Percentiles rank a stretch among this genome's conserved stretches.
These are phyloP conservation scores for Enteromius radiatus DNA, from an alignment of 2,797 vertebrate species.

Conservation along the genomic window DNA sequence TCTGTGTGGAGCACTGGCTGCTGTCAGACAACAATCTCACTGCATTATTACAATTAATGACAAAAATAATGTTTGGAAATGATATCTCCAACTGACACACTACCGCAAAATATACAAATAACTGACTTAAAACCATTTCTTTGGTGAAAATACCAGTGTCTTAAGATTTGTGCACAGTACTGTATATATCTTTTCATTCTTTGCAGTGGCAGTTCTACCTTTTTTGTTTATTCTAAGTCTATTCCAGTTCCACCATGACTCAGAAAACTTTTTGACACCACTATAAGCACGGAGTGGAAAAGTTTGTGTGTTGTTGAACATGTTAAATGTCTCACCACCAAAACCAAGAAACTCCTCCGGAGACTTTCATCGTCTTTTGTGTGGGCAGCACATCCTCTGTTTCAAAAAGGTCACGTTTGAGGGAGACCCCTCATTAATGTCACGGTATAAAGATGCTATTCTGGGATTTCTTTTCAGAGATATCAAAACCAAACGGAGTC, in stretches of 20 bases:
- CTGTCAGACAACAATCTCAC: no score
- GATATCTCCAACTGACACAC: no score
- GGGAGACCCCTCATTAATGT: slow-evolving; percentile 63
- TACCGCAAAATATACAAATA: no score
- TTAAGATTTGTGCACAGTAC: no score
- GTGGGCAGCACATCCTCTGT: slow-evolving; percentile 8
- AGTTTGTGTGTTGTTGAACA: slow-evolving; percentile 26
- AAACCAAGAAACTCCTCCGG: slow-evolving; percentile 44
- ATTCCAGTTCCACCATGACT: slow-evolving; percentile 40
- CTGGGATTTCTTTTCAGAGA: slow-evolving; percentile 44
- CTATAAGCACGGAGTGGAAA: slow-evolving; percentile 29
- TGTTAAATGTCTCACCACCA: slow-evolving; percentile 21
- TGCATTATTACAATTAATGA: no score
- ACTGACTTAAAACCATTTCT: no score
- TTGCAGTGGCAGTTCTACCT: background rate
- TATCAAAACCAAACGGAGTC: slow-evolving; percentile 25
- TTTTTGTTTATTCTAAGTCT: slow-evolving; percentile 46
- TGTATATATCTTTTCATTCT: background rate
- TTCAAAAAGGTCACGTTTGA: slow-evolving; percentile 48
- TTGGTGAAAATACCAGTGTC: no score
- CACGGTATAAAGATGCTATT: slow-evolving; percentile 37
- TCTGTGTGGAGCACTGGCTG: no score
- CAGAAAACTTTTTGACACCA: slow-evolving; percentile 38
- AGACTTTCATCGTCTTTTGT: slow-evolving; percentile 29
- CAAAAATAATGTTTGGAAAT: no score